These are phyloP conservation scores for Austrofundulus limnaeus DNA, from an alignment of 2,113 vertebrate genomes.

Conservation along the genomic window DNA sequence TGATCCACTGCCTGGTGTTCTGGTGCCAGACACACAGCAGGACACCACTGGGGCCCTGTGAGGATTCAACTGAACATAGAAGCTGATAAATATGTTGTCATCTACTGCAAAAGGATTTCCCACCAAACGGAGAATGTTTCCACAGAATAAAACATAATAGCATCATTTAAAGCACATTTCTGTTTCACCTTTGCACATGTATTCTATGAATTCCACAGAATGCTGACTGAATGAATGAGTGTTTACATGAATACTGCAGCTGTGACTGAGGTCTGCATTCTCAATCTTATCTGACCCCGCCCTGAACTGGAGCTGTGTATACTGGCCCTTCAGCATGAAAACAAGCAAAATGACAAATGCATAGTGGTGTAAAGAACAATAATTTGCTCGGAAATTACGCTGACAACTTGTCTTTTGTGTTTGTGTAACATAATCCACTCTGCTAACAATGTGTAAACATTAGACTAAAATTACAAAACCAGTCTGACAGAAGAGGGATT, in stretches of 20 bases:
- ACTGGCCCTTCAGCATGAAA: conserved; percentile 5
- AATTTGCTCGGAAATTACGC: conserved; percentile 1
- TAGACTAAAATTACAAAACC: neutral
- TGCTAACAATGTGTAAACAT: neutral
- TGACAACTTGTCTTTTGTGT: conserved; percentile 6
- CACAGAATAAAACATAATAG: neutral
- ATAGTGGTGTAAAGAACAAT: conserved; percentile 1
- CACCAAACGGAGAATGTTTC: neutral
- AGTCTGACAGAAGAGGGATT: neutral
- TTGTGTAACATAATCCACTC: conserved; percentile 3
- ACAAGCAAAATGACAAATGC: neutral
- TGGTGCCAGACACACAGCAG: neutral
- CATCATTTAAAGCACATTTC: too few species aligned
- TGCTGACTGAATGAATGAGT: conserved; percentile 15
- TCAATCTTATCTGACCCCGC: neutral
- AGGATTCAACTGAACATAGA: neutral
- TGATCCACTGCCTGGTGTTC: neutral
- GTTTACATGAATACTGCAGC: conserved; percentile 3
- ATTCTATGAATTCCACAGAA: neutral
- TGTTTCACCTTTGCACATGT: neutral
- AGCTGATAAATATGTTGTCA: neutral
- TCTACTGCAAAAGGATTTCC: neutral
- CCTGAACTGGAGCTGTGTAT: conserved; percentile 4
- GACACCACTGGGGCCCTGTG: neutral
- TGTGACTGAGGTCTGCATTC: neutral